Evolutionary conservation across 2,113 vertebrate species (phyloP), one percentile per base, ranked within the genome.

Genomic region (Hystrix cristata): DNA sequence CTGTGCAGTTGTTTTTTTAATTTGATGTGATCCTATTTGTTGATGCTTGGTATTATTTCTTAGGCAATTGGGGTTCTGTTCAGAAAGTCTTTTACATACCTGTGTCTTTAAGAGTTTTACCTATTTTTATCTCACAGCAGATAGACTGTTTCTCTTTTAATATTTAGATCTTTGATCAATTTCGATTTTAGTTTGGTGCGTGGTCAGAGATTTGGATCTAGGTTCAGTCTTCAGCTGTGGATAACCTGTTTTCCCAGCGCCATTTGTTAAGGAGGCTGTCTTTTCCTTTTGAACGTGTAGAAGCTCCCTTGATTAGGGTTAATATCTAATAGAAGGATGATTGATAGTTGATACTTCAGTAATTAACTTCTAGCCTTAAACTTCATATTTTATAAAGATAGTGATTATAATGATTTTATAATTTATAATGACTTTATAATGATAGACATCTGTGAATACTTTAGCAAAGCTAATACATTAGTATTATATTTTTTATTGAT

Each of bases 221-320:
- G 34, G n/a, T 69, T 69, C 34, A 38, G 19, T 38, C 34, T 38
- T 69, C 67, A 69, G 34, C 6, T n/a, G 65, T 69, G 34, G 31
- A 69, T 25, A 64, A 64, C 25, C 7, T 19, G 34, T 69, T 69
- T 69, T 69, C 67, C 67, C 67, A 38, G 67, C 15, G 38, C 16
- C 16, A n/a, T 69, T 69, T n/a, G 6, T 69, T 69, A 69, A 18
- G 67, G 34, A n/a, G 16, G 34, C 67, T 19, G 3, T 91, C 69
- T 98, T 96, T 78, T 13, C 89, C 90, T 96, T 96, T 15, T 83
- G 57, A 87, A 62, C 59, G 95, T 88, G 95, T 11, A 69, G 65
- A 91, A 82, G 29, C 12, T 94, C 4, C 53, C 57, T 95, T 76
- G 59, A 18, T 19, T 65, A 82, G 59, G 23, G 43, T 94, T 97